phyloP scores from a whole-genome alignment of 1,140 invertebrate species.

The Sycophila sp. region DNA sequence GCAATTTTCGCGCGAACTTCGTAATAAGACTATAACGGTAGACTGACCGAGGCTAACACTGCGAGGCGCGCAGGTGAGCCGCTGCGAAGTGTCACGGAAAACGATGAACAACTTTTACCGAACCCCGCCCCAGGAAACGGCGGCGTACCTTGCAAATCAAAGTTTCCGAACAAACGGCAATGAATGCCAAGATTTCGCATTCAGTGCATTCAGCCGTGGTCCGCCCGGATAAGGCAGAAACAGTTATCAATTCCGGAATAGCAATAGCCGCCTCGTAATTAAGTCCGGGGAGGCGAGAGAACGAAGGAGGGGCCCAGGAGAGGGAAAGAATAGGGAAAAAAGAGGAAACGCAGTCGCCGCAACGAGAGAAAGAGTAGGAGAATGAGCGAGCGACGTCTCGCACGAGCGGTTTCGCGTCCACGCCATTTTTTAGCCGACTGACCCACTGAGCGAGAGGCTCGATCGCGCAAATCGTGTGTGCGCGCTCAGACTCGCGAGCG shows the following conservation, averaged over 20 bases:
- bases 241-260: background rate
- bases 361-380: background rate
- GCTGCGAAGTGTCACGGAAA: too few species aligned
- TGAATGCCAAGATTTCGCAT: too few species aligned
- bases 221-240: too few species aligned
- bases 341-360: constrained; percentile 12
- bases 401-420: constrained; percentile 12
- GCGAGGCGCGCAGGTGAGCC: too few species aligned
- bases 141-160: too few species aligned
- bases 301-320: background rate
- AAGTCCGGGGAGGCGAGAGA: background rate
- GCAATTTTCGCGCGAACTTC: too few species aligned
- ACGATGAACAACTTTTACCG: too few species aligned
- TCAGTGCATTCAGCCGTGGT: too few species aligned
- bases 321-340: background rate
- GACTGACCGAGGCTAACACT: too few species aligned
- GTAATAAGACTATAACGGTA: too few species aligned
- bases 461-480: constrained; percentile 19
- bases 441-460: constrained; percentile 26
- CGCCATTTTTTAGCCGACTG: constrained; percentile 26
- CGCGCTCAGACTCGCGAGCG: background rate
- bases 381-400: constrained; percentile 17
- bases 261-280: background rate
- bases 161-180: too few species aligned
- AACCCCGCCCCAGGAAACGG: too few species aligned